Evolutionary conservation across 1,140 invertebrate species (phyloP).

Genomic region (Reticulitermes speratus): DNA sequence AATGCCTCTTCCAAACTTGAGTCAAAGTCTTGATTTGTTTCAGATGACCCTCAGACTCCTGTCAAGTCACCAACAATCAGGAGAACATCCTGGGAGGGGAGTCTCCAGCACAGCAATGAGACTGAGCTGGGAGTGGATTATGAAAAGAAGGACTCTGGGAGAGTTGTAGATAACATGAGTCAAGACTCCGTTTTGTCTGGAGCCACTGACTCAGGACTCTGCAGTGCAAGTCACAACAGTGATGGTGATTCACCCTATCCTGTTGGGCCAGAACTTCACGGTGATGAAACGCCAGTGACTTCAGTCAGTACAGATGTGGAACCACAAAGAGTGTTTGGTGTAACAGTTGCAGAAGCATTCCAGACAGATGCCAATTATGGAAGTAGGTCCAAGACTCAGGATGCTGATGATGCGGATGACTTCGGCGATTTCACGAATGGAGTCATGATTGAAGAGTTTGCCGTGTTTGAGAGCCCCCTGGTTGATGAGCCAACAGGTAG

Average conservation of each 20-base stretch:
- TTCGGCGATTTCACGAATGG: slow-evolving; percentile 43
- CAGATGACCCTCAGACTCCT: neutral
- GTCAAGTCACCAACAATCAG: neutral
- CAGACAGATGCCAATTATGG: neutral
- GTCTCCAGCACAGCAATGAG: neutral
- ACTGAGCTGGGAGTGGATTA: neutral
- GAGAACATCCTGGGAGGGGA: neutral
- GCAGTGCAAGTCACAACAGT: slow-evolving; percentile 34
- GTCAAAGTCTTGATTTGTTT: neutral
- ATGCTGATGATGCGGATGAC: slow-evolving; percentile 21
- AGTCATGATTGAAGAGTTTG: neutral
- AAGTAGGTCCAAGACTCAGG: neutral
- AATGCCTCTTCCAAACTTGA: no score
- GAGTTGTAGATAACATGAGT: slow-evolving; percentile 29
- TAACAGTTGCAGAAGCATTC: neutral
- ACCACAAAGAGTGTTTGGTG: neutral
- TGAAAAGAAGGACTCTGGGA: neutral
- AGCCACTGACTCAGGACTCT: slow-evolving; percentile 34
- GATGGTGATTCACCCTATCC: slow-evolving; percentile 29
- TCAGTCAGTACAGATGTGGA: neutral
- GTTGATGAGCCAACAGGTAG: neutral
- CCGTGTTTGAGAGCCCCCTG: neutral
- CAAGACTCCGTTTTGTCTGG: slow-evolving; percentile 34
- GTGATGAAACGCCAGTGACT: neutral
- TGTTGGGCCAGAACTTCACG: neutral